A percentile compares a stretch with the other conserved stretches of the same genome.
These are phyloP conservation scores for Zaprionus davidi DNA, from an alignment of 1,140 invertebrate genomes.

Conservation along the genomic window DNA sequence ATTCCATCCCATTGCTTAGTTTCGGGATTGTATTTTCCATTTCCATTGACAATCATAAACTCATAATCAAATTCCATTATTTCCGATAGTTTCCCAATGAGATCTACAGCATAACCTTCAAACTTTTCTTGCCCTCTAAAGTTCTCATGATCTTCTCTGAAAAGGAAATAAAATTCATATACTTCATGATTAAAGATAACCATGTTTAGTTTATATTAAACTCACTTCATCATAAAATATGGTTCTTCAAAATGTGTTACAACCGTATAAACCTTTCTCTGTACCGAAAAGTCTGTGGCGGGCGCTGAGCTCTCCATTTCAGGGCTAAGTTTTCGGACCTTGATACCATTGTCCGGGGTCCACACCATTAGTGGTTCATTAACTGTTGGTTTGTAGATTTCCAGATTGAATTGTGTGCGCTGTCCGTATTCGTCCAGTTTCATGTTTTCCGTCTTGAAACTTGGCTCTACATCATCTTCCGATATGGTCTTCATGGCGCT, in stretches of 20 bases:
- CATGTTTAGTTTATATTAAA: neutral
- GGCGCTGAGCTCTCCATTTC: conserved; percentile 40
- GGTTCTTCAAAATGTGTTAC: conserved; percentile 76
- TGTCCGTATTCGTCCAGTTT: conserved; percentile 89
- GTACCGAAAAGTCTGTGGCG: conserved; percentile 69
- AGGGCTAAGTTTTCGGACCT: conserved; percentile 35
- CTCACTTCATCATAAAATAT: conserved; percentile 81
- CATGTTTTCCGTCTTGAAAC: conserved; percentile 85
- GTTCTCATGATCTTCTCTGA: conserved; percentile 70
- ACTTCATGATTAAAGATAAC: neutral
- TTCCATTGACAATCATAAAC: conserved; percentile 89
- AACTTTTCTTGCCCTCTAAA: conserved; percentile 86
- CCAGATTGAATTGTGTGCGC: conserved; percentile 89
- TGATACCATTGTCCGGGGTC: conserved; percentile 66
- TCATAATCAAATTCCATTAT: conserved; percentile 90
- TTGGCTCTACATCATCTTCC: conserved; percentile 76
- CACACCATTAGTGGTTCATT: conserved; percentile 76
- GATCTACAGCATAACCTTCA: conserved; percentile 91
- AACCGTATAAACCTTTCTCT: conserved; percentile 64
- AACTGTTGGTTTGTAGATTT: conserved; percentile 87
- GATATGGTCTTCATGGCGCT: conserved; percentile 77
- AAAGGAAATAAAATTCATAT: neutral
- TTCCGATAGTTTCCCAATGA: conserved; percentile 89
- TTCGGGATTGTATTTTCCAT: conserved; percentile 88
- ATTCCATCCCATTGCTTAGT: conserved; percentile 93